Base-by-base conservation (phyloP, 2,113 vertebrate species). In the Tragelaphus scriptus region DNA sequence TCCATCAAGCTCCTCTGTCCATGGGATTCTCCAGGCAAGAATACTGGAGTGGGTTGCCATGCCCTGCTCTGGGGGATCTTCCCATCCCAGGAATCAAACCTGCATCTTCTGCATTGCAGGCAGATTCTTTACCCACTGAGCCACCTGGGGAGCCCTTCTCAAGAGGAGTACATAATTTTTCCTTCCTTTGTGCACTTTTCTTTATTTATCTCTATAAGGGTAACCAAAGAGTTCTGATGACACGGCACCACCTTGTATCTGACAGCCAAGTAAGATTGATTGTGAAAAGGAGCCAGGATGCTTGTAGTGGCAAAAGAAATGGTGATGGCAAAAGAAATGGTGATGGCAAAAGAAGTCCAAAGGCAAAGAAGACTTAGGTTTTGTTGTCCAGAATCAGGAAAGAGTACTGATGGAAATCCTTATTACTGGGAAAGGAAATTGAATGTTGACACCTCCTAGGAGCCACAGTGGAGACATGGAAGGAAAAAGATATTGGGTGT, bases 361-460 rank as follows among this genome's bases (percentile, higher is more conserved):
- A 96, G 55, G 32, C 36, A 94, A 63, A 96, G 36, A 90, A 93
- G 58, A 88, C 32, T 96, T 96, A 71, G 32, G 26, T 92, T 96
- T 93, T 82, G 82, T 96, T 95, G 32, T 93, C 44, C 19, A 92
- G 84, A 95, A 96, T 93, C 44, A 95, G 61, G 87, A 97, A 90
- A 95, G 44, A 75, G 40, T 95, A 63, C 92, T 96, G 44, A 96
- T 96, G 55, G 86, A 53, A 96, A 96, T 28, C 53, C 40, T 59
- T n/a, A 51, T 88, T 96, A 95, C 40, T 90, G 80, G 56, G 75
- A 97, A 97, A 96, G 89, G 40, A 95, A 96, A 93, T 75, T 96
- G 51, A 96, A 93, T 87, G 80, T 89, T 95, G 56, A 98, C n/a
- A 96, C 91, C 44, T 95, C 94, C 75, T 92, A 63, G 96, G 95